Evolutionary conservation across 2,888 invertebrate species (phyloP).

Genomic region (Microplitis manilae): DNA sequence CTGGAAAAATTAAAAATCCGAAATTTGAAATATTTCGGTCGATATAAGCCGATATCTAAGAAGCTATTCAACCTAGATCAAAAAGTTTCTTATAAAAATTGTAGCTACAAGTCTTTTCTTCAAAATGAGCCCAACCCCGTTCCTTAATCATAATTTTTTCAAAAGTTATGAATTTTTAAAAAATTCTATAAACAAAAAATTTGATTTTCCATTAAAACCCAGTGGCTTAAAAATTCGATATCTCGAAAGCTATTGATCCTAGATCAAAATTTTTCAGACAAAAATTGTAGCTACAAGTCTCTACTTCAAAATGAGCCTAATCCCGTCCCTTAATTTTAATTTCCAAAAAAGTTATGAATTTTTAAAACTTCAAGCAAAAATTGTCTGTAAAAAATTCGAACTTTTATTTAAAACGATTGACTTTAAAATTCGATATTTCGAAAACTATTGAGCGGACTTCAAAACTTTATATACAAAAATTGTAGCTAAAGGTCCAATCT

Average conservation of each 20-base stretch:
- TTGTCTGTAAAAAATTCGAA: neutral
- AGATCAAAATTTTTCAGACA: neutral
- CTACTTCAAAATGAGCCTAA: neutral
- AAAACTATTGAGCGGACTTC: neutral
- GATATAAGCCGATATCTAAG: neutral
- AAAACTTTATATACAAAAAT: neutral
- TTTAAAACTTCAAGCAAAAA: neutral
- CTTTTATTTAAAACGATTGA: neutral
- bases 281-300: neutral
- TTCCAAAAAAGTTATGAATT: no score
- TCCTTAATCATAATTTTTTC: neutral
- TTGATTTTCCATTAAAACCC: no score
- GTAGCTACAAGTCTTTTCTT: neutral
- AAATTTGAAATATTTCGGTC: neutral
- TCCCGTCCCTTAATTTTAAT: no score
- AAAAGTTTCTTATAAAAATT: neutral
- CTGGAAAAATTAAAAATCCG: neutral
- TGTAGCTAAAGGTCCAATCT: neutral
- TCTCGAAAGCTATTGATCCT: neutral
- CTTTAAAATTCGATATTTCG: neutral
- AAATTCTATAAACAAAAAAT: no score
- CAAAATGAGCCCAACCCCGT: neutral
- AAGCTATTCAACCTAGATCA: neutral
- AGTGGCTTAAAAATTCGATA: neutral
- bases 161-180: neutral